Base-by-base conservation (phyloP, 2,888 invertebrate genomes). In the Morpho achilles region DNA sequence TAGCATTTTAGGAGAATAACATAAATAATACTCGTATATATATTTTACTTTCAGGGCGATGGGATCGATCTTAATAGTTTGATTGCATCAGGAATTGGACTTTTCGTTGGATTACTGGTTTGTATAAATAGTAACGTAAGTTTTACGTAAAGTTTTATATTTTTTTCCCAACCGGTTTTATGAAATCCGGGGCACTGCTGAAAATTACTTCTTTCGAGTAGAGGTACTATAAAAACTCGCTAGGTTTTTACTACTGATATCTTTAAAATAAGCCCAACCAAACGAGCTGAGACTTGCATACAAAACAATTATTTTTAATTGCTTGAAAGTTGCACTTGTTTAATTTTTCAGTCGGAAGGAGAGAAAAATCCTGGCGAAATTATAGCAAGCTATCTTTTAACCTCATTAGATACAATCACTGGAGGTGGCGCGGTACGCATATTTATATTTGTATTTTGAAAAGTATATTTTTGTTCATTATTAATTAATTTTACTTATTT, bases 391-490 rank as follows among this genome's bases (percentile, higher is more conserved):
- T 91, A 91, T 59, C 69, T 90, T 7, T 66, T 85, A 42, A 91
- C 91, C 0, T 85, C 87, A 1, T 67, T 91, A 61, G 88, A 90
- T 7, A 85, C 89, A 0, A 73, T 91, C 4, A 84, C 87, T 16
- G 91, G 84, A n/a, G 91, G 91, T 6, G 91, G 91, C 59, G 79
- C 90, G 75, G 91, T 91, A 81, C 60, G 82, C 71, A 43, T 2
- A 43, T 7, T 41, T 40, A 40, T 46, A 39, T 46, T 41, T 42
- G 22, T 8, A 9, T 53, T 53, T 53, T 10, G 32, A 5, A 32
- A 32, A 32, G 3, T 32, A 32, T 32, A 5, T 9, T 7, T 43
- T 9, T 43, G 5, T 3, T 43, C 43, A 8, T 43, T 43, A 43
- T 43, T 43, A 43, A 43, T 43, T 6, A 0, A 48, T 45, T 16